Evolutionary conservation across 2,888 invertebrate species (phyloP).

Genomic region (Drosophila putrida): DNA sequence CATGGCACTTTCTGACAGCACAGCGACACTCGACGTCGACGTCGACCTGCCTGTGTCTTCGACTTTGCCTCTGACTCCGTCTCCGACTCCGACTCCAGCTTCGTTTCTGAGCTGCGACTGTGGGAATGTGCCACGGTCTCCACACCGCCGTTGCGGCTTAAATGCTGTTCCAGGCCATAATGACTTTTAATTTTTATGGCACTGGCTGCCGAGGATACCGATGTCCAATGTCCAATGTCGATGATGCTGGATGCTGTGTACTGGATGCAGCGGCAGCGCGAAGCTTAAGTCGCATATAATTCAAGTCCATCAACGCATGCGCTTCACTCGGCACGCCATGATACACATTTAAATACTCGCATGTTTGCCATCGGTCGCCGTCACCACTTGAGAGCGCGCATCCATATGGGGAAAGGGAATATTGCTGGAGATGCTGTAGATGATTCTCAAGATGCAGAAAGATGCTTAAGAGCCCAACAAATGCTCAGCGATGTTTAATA

Average conservation of each 20-base stretch:
- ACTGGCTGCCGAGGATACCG: slow-evolving; percentile 78
- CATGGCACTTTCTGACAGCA: slow-evolving; percentile 78
- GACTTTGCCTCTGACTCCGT: slow-evolving; percentile 9
- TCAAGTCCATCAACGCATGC: slow-evolving; percentile 82
- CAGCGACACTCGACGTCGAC: slow-evolving; percentile 73
- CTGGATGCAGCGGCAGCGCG: slow-evolving; percentile 44
- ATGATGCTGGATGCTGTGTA: slow-evolving; percentile 16
- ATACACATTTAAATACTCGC: slow-evolving; percentile 80
- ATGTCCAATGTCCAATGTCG: slow-evolving; percentile 23
- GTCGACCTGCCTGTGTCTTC: slow-evolving; percentile 17
- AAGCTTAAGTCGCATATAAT: slow-evolving; percentile 82
- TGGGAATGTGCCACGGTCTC: slow-evolving; percentile 72
- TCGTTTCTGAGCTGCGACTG: slow-evolving; percentile 45
- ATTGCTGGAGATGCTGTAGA: slow-evolving; percentile 31
- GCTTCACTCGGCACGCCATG: slow-evolving; percentile 74
- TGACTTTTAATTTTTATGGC: slow-evolving; percentile 82
- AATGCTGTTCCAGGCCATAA: slow-evolving; percentile 82
- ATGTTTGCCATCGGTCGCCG: slow-evolving; percentile 62
- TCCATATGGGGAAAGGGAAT: slow-evolving; percentile 40
- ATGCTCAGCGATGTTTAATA: slow-evolving; percentile 75
- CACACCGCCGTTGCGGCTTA: slow-evolving; percentile 65
- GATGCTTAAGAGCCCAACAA: slow-evolving; percentile 67
- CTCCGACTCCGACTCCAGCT: slow-evolving; percentile 1
- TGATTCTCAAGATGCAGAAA: slow-evolving; percentile 42
- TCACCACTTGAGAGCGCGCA: slow-evolving; percentile 70